A percentile compares a stretch with the other conserved stretches of the same genome.
Evolutionary conservation across 2,797 vertebrate genomes (phyloP).

Genomic region (Artibeus lituratus): DNA sequence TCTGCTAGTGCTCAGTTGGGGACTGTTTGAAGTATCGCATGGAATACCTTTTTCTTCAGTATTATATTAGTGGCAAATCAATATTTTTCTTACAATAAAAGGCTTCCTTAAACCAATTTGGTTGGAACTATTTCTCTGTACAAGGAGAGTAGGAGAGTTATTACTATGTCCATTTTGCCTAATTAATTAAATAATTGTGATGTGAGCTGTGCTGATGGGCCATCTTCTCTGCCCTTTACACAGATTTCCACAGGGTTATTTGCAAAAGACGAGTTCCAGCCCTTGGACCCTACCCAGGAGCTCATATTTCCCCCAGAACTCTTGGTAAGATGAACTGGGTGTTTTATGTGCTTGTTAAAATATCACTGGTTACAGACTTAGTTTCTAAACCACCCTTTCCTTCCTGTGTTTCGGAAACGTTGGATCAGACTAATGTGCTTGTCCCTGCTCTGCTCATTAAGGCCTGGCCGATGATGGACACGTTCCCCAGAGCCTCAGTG

Average conservation of each 20-base stretch:
- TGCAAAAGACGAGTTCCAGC: slow-evolving; percentile 83
- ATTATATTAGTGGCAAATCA: neutral
- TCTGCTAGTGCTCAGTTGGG: neutral
- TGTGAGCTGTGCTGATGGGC: neutral
- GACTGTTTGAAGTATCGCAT: neutral
- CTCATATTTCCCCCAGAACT: slow-evolving; percentile 95
- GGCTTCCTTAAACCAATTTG: neutral
- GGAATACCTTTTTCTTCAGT: neutral
- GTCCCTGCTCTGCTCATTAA: neutral
- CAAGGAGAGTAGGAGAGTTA: neutral
- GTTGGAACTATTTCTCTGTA: neutral
- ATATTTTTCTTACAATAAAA: slow-evolving; percentile 9
- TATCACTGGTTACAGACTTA: neutral
- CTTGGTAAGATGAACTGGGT: slow-evolving; percentile 82
- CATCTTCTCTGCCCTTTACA: slow-evolving; percentile 49
- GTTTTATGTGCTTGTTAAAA: neutral
- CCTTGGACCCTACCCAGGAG: slow-evolving; percentile 92
- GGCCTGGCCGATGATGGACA: neutral
- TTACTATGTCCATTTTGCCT: neutral
- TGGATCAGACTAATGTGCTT: neutral
- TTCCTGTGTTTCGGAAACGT: neutral
- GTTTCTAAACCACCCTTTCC: neutral
- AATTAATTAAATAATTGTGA: neutral
- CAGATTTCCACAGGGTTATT: slow-evolving; percentile 83
- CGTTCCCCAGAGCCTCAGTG: neutral